phyloP scores from a whole-genome alignment of 2,797 vertebrate genomes.

The Galaxias olidus region DNA sequence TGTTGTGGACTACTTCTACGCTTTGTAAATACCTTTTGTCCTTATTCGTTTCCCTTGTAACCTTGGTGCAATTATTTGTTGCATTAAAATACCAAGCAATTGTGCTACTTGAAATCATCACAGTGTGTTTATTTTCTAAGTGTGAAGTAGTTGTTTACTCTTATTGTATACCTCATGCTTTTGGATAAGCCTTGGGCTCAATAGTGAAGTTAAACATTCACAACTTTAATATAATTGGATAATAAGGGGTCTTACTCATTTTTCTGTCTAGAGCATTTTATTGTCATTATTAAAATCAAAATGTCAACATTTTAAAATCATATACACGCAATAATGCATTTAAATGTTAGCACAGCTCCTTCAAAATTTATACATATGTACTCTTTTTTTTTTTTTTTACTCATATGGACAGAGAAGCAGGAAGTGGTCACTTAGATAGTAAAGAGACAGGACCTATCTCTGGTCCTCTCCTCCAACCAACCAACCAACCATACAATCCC shows the following conservation, averaged over 20 bases:
- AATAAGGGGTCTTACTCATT: conserved; percentile 43
- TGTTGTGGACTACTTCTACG: conserved; percentile 68
- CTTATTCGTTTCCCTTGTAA: conserved; percentile 57
- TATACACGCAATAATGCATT: conserved; percentile 91
- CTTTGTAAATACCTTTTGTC: conserved; percentile 72
- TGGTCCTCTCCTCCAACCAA: conserved; percentile 45
- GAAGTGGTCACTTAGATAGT: conserved; percentile 73
- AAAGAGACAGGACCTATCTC: conserved; percentile 48
- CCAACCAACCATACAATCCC: conserved; percentile 61
- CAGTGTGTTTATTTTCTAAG: conserved; percentile 6
- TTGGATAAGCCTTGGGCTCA: too few relatives aligned
- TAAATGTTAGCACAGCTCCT: conserved; percentile 91
- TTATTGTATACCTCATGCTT: too few relatives aligned
- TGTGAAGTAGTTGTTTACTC: too few relatives aligned
- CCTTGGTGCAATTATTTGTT: conserved; percentile 77
- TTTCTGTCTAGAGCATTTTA: conserved; percentile 81
- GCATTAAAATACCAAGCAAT: conserved; percentile 77
- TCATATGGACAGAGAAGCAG: conserved; percentile 80
- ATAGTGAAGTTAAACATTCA: too few relatives aligned
- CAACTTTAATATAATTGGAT: neutral
- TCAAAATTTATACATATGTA: conserved; percentile 97
- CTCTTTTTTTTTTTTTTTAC: conserved; percentile 75
- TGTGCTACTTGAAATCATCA: conserved; percentile 74
- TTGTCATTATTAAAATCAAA: conserved; percentile 83
- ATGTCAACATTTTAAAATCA: conserved; percentile 97